Evolutionary conservation across 2,113 vertebrate species (phyloP).

Genomic region (Stegostoma tigrinum): DNA sequence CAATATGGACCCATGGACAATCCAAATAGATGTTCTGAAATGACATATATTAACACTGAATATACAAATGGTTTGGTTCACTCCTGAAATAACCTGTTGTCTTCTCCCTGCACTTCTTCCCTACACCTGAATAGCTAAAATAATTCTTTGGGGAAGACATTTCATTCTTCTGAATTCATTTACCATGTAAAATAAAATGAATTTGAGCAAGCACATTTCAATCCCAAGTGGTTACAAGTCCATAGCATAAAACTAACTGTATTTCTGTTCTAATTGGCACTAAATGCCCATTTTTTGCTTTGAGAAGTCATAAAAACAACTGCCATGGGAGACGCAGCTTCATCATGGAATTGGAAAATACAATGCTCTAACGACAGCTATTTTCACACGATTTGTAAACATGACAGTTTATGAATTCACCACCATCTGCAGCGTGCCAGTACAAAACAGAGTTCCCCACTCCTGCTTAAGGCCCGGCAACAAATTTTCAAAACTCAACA

Average conservation of each 20-base stretch:
- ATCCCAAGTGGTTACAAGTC: not conserved
- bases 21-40: not conserved
- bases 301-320: not conserved
- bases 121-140: not conserved
- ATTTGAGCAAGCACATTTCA: not conserved
- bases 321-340: not conserved
- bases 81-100: not conserved
- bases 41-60: not conserved
- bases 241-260: not conserved
- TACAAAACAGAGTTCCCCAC: not conserved
- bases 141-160: conserved; percentile 14
- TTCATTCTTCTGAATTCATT: not conserved
- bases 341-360: not conserved
- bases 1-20: not conserved
- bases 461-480: too few species aligned
- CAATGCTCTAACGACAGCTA: not conserved
- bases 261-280: not conserved
- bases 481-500: not conserved
- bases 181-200: not conserved
- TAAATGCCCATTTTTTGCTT: not conserved
- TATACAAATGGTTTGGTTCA: not conserved
- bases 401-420: not conserved
- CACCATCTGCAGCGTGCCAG: not conserved
- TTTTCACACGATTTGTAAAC: not conserved
- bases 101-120: not conserved